phyloP scores from a whole-genome alignment of 2,888 invertebrate genomes.

The Amphipyra berbera region DNA sequence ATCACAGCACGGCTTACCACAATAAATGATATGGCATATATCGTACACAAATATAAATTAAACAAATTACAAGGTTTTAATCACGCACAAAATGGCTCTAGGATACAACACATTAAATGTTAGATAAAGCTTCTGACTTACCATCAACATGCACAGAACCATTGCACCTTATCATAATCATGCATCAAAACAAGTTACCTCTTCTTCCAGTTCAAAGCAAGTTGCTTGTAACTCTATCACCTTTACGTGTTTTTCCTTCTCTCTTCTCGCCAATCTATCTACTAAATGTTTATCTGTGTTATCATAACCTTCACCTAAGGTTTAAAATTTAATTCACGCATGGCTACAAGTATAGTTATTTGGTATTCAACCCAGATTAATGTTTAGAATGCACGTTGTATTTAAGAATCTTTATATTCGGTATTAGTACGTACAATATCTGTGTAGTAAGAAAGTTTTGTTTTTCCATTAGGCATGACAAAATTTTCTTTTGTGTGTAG shows the following conservation, averaged over 20 bases:
- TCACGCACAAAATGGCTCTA: constrained; percentile 86
- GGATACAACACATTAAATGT: constrained; percentile 65
- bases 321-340: constrained; percentile 79
- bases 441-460: constrained; percentile 81
- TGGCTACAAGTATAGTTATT: constrained; percentile 83
- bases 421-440: constrained; percentile 75
- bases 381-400: constrained; percentile 89
- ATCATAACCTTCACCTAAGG: constrained; percentile 75
- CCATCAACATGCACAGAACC: constrained; percentile 75
- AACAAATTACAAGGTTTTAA: constrained; percentile 44
- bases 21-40: constrained; percentile 38
- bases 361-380: constrained; percentile 79
- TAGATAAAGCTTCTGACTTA: constrained; percentile 74
- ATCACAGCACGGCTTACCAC: constrained; percentile 58
- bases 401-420: constrained; percentile 76
- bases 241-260: constrained; percentile 74
- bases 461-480: constrained; percentile 83
- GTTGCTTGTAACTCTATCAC: constrained; percentile 73
- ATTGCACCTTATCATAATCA: constrained; percentile 81
- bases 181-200: constrained; percentile 76
- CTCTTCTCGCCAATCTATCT: constrained; percentile 72
- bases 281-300: constrained; percentile 79
- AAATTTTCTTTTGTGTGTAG: constrained; percentile 71
- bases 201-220: constrained; percentile 69
- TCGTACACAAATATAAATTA: constrained; percentile 29